phyloP scores from a whole-genome alignment of 35 echinoderm and acorn worm genomes.

The Stichopus chloronotus region DNA sequence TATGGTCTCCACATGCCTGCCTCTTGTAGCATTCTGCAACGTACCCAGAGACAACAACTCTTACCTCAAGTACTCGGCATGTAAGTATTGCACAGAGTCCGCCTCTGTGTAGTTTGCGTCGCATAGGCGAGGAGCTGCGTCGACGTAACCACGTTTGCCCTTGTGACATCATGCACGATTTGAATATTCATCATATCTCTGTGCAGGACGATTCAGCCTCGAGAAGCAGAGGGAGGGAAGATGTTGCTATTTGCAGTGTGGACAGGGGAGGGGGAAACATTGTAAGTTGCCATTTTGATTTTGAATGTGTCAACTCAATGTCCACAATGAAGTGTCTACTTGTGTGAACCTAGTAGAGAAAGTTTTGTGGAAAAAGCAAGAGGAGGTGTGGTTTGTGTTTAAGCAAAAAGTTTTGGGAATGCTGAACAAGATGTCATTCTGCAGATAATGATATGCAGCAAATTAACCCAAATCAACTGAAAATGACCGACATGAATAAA shows the following conservation, averaged over 20 bases:
- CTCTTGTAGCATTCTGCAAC: slow-evolving; percentile 64
- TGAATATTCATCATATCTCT: background rate
- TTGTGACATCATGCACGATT: slow-evolving; percentile 29
- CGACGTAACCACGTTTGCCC: background rate
- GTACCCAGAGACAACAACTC: slow-evolving; percentile 74
- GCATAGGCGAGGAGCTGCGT: background rate
- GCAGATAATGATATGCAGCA: too few relatives aligned
- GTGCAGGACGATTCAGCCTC: background rate
- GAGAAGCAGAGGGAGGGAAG: background rate
- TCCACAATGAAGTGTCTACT: too few relatives aligned
- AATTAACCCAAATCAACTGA: too few relatives aligned
- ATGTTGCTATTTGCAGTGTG: background rate
- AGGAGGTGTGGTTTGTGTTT: too few relatives aligned
- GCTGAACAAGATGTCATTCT: too few relatives aligned
- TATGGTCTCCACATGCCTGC: slow-evolving; percentile 57
- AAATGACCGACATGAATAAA: background rate
- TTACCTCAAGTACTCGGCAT: slow-evolving; percentile 71
- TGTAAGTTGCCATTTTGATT: too few relatives aligned
- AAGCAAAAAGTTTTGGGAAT: too few relatives aligned
- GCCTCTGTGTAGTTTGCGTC: background rate
- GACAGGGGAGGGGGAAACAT: too few relatives aligned
- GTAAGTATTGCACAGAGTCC: slow-evolving; percentile 45
- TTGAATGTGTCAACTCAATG: too few relatives aligned
- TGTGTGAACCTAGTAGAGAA: too few relatives aligned
- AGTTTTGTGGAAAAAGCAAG: too few relatives aligned